Evolutionary conservation across 2,797 vertebrate genomes (phyloP), one percentile per base, ranked within the genome.

Genomic region (Danionella dracula): DNA sequence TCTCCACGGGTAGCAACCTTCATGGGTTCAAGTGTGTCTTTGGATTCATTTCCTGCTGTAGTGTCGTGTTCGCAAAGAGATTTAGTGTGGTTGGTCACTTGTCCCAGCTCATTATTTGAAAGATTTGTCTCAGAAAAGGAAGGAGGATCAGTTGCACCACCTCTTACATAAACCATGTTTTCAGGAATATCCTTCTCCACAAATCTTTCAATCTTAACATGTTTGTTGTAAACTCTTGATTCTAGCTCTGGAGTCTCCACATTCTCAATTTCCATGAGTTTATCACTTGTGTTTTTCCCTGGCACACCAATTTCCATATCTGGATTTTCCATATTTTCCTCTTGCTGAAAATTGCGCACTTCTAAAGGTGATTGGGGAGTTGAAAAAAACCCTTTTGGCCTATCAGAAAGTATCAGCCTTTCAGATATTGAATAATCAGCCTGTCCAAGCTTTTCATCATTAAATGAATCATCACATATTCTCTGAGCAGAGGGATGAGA

Each of bases 261-360:
- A 70, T 90, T 90, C 68, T 89, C 89, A 40, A 84, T 76, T 67
- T 89, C 84, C 21, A 55, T 31, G 17, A 77, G 66, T 21, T 63
- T 59, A 2, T 31, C 23, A 23, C 74, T 63, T 29, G 16, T 53
- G 51, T 73, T 53, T 4, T 20, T 11, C 6, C 72, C 61, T 49
- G 48, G 20, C 11, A 77, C 63, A 29, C 73, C 62, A 59, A 27
- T 60, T 23, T 71, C 59, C 9, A 61, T 70, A 45, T 66, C 67
- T 2, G 82, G 69, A 73, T 81, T 84, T 68, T 92, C 89, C 9
- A 82, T 63, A 42, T 90, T 91, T 79, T 91, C 88, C 50, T 87
- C 87, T 56, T 89, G 89, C 56, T 86, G 85, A 66, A 89, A 8
- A 1, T 79, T 71, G 1, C 38, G 20, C 35, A 13, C 37, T 37